Conservation (phyloP, 2,888 invertebrate species). For the Leptopilina myrica region DNA sequence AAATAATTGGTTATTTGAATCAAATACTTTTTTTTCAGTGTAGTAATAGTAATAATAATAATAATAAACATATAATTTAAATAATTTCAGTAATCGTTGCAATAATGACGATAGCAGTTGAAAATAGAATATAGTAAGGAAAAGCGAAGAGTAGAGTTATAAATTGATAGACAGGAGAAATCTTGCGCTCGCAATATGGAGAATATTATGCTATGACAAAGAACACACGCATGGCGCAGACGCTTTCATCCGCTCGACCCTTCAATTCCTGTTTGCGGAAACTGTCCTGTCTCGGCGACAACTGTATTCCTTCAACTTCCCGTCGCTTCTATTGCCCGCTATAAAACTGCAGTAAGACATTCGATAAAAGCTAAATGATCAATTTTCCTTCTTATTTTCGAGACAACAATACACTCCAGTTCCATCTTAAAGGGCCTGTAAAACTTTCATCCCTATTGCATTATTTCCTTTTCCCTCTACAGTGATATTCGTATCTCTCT, state of each 20-base stretch:
- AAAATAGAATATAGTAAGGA: too few relatives aligned
- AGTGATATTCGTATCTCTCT: too few relatives aligned
- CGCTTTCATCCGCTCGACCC: background rate
- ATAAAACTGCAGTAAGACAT: constrained; percentile 30
- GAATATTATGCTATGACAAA: too few relatives aligned
- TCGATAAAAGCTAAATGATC: constrained; percentile 40
- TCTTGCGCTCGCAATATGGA: too few relatives aligned
- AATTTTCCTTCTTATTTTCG: constrained; percentile 30
- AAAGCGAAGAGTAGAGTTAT: too few relatives aligned
- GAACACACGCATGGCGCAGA: background rate
- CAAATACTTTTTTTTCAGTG: too few relatives aligned
- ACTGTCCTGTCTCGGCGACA: constrained; percentile 15
- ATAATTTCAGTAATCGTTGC: too few relatives aligned
- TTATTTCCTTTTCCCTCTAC: background rate
- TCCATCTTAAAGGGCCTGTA: background rate
- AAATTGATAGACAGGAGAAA: too few relatives aligned
- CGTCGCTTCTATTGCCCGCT: constrained; percentile 20
- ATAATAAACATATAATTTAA: too few relatives aligned
- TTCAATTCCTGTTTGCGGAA: constrained; percentile 21
- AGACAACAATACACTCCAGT: constrained; percentile 16
- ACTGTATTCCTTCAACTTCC: constrained; percentile 15
- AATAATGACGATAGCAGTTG: too few relatives aligned
- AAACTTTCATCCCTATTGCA: background rate
- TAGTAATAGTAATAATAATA: too few relatives aligned
- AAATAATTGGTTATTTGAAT: too few relatives aligned